Percentiles rank a stretch among this genome's conserved stretches.
These are phyloP conservation scores for Drepana arcuata DNA, from an alignment of 1,140 invertebrate species.

Conservation along the genomic window DNA sequence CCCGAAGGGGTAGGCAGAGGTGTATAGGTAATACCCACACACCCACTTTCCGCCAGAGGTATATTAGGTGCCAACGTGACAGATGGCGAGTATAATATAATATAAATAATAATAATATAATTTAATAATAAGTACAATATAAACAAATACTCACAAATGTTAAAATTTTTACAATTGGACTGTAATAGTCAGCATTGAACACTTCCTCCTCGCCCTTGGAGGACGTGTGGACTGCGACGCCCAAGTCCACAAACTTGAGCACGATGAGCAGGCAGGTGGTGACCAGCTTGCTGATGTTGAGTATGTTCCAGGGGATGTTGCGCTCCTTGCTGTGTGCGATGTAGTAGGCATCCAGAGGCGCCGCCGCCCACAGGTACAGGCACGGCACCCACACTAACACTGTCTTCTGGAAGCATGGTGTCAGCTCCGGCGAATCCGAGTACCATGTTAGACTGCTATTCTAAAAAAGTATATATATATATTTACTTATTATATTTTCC, in stretches of 20 bases:
- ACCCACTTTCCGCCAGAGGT: no score
- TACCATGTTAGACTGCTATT: slow-evolving; percentile 83
- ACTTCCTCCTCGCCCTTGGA: slow-evolving; percentile 66
- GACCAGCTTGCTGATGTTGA: slow-evolving; percentile 85
- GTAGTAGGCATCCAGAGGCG: slow-evolving; percentile 83
- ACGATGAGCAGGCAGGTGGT: slow-evolving; percentile 76
- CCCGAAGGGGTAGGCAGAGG: no score
- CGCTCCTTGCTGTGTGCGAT: slow-evolving; percentile 81
- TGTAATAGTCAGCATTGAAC: slow-evolving; percentile 78
- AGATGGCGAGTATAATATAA: no score
- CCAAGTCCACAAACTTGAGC: slow-evolving; percentile 77
- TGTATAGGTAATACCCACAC: no score
- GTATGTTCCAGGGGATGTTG: slow-evolving; percentile 85
- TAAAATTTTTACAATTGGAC: slow-evolving; percentile 81
- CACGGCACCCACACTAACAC: slow-evolving; percentile 90
- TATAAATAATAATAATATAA: no score
- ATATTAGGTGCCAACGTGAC: no score
- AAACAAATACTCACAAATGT: slow-evolving; percentile 88
- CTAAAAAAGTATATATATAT: slow-evolving; percentile 64
- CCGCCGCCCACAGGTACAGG: slow-evolving; percentile 85
- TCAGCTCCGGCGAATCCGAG: slow-evolving; percentile 85
- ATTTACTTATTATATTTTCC: no score
- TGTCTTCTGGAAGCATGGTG: slow-evolving; percentile 90
- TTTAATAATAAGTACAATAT: no score
- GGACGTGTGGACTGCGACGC: slow-evolving; percentile 72